phyloP scores from a whole-genome alignment of 2,888 invertebrate species.

The Dynastes tityus region DNA sequence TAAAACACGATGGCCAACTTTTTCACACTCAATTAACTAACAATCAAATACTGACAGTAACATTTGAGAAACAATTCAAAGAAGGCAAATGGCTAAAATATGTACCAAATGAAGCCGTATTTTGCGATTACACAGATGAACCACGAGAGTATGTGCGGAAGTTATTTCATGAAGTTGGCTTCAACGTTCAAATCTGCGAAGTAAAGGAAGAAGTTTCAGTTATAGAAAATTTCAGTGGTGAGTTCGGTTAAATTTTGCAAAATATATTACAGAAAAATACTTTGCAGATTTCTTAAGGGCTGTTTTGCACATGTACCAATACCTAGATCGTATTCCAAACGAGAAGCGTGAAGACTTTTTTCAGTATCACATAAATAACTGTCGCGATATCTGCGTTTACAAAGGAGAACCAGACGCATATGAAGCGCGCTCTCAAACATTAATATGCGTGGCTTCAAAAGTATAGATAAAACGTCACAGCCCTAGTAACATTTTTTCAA shows the following conservation, averaged over 20 bases:
- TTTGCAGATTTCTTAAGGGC: slow-evolving; percentile 1
- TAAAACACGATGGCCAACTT: neutral
- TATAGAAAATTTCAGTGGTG: too few species aligned
- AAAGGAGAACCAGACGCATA: neutral
- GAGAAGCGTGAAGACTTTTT: slow-evolving; percentile 17
- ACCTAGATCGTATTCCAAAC: slow-evolving; percentile 1
- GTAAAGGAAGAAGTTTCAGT: too few species aligned
- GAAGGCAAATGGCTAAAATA: slow-evolving; percentile 23
- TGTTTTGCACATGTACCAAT: neutral
- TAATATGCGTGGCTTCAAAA: slow-evolving; percentile 17
- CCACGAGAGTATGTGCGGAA: neutral
- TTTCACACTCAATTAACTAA: neutral
- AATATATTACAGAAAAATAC: too few species aligned
- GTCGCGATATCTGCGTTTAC: neutral
- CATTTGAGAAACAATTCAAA: neutral
- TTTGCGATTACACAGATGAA: slow-evolving; percentile 15
- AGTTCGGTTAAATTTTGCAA: too few species aligned
- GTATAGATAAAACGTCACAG: neutral
- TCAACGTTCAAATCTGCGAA: neutral
- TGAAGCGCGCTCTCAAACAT: neutral
- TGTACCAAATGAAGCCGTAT: neutral
- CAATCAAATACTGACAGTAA: neutral
- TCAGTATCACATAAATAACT: slow-evolving; percentile 5
- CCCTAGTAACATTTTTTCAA: too few species aligned
- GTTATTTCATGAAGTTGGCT: neutral